Evolutionary conservation across 2,113 vertebrate species (phyloP).

Genomic region (Rhinoderma darwinii): DNA sequence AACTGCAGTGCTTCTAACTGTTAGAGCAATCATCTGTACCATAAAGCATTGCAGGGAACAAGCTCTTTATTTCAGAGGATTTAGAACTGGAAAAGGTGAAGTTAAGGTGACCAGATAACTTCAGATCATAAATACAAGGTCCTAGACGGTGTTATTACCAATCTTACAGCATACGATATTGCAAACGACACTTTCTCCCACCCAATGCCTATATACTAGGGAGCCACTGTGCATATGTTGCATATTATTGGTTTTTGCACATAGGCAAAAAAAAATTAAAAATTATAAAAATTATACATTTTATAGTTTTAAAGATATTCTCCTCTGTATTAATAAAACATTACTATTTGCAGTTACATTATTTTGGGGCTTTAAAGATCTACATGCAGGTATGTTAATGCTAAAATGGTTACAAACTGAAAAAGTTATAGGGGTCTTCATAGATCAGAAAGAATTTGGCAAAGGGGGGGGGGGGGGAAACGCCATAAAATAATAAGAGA

Average conservation of each 20-base stretch:
- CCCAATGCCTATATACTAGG: neutral
- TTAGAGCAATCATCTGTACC: conserved; percentile 9
- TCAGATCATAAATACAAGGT: conserved; percentile 21
- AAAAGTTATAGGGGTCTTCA: too few relatives aligned
- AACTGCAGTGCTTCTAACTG: conserved; percentile 4
- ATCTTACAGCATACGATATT: neutral
- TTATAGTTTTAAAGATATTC: neutral
- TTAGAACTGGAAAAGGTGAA: conserved; percentile 43
- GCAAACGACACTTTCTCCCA: neutral
- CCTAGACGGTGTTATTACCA: conserved; percentile 9
- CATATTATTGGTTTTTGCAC: too few relatives aligned
- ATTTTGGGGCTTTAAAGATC: neutral
- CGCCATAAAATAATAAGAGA: too few relatives aligned
- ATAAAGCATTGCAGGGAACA: conserved; percentile 24
- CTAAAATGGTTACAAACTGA: neutral
- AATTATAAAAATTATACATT: neutral
- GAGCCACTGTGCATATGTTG: too few relatives aligned
- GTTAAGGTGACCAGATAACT: conserved; percentile 42
- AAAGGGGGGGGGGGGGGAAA: too few relatives aligned
- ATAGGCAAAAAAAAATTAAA: too few relatives aligned
- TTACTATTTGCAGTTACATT: neutral
- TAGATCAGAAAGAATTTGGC: too few relatives aligned
- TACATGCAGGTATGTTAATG: neutral
- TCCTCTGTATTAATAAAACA: conserved; percentile 10
- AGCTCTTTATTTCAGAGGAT: conserved; percentile 24